Percentiles rank a stretch among this genome's conserved stretches.
phyloP scores from a whole-genome alignment of 2,888 invertebrate genomes.

The Cheilosia soror region DNA sequence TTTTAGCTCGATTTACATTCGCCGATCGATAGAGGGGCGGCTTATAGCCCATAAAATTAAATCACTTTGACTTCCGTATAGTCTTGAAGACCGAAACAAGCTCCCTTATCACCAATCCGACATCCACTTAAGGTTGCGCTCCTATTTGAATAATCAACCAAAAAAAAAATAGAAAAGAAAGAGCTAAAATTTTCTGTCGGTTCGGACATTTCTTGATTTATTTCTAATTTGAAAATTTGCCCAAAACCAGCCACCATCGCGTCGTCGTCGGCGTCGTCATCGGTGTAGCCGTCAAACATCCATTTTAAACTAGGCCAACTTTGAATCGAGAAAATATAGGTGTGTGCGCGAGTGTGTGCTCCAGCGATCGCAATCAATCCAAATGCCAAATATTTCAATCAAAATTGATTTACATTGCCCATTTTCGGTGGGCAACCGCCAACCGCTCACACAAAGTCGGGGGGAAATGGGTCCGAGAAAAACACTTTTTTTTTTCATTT shows the following conservation, averaged over 20 bases:
- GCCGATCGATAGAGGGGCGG: conserved; percentile 23
- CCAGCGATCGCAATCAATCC: conserved; percentile 53
- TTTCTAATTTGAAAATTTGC: conserved; percentile 61
- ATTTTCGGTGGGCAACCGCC: conserved; percentile 38
- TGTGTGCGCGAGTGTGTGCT: conserved; percentile 11
- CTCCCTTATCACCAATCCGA: conserved; percentile 32
- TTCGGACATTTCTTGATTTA: conserved; percentile 39
- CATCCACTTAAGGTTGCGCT: conserved; percentile 32
- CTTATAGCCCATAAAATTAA: conserved; percentile 35
- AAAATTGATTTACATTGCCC: conserved; percentile 70
- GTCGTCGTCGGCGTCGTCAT: not conserved
- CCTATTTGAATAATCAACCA: conserved; percentile 56
- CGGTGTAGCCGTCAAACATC: conserved; percentile 10
- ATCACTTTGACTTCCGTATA: conserved; percentile 51
- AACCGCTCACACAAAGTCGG: not conserved
- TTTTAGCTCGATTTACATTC: conserved; percentile 46
- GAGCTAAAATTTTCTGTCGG: conserved; percentile 3
- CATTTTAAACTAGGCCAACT: conserved; percentile 41
- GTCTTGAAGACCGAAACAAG: not conserved
- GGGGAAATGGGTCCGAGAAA: not conserved
- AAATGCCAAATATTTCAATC: conserved; percentile 72
- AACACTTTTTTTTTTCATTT: conserved; percentile 20
- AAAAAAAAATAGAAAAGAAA: not conserved
- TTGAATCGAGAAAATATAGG: not conserved
- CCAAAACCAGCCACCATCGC: conserved; percentile 39